Evolutionary conservation across 2,888 invertebrate species (phyloP).

Genomic region (Crossocerus cetratus): DNA sequence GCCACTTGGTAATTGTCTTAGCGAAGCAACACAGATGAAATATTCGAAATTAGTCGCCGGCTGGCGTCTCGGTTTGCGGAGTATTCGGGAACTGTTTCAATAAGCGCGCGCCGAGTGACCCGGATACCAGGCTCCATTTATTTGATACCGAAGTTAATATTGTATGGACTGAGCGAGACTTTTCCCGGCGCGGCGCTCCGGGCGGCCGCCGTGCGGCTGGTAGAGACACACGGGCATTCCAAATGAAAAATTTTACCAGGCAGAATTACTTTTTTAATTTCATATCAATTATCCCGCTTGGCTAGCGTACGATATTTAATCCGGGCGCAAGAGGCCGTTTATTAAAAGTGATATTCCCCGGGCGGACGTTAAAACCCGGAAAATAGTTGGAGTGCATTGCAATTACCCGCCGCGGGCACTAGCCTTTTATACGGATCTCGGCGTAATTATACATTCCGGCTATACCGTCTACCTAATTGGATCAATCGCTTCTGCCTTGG

Average conservation of each 20-base stretch:
- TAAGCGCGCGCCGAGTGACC: constrained; percentile 13
- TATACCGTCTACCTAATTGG: constrained; percentile 51
- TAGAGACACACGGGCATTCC: not conserved
- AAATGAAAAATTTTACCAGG: not conserved
- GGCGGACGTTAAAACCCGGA: constrained; percentile 2
- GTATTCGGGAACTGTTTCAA: not conserved
- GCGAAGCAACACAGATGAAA: not conserved
- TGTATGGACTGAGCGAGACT: too few species aligned
- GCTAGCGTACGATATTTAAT: constrained; percentile 20
- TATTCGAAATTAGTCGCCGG: not conserved
- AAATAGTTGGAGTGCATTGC: constrained; percentile 16
- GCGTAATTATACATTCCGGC: constrained; percentile 41
- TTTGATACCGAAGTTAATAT: too few species aligned
- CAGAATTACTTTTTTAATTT: constrained; percentile 23
- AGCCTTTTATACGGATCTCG: constrained; percentile 25
- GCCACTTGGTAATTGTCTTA: not conserved
- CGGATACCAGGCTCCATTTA: not conserved
- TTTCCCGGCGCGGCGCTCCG: too few species aligned
- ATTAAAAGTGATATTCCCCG: constrained; percentile 36
- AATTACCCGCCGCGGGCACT: constrained; percentile 35
- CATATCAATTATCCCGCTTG: not conserved
- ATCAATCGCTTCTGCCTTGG: constrained; percentile 48
- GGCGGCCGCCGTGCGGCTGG: too few species aligned
- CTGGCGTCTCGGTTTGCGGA: not conserved
- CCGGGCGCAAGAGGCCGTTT: constrained; percentile 17